Percentiles rank a stretch among this genome's conserved stretches.
Evolutionary conservation across 2,797 vertebrate genomes (phyloP).

Genomic region (Mormyrops attenuatus): DNA sequence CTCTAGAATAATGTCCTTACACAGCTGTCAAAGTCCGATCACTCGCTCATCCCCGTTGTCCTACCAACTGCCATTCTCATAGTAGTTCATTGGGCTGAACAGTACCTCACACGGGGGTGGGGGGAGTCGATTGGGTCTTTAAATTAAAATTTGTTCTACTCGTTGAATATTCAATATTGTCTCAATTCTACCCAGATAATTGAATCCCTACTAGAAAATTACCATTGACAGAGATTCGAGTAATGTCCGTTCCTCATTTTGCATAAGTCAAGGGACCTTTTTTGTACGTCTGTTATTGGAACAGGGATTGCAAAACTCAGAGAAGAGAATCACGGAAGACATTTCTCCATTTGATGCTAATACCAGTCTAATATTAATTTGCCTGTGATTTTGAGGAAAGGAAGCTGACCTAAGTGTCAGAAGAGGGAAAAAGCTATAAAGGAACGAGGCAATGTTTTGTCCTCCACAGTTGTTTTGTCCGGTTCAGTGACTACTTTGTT

Average conservation of each 20-base stretch:
- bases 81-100: constrained; percentile 44
- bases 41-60: constrained; percentile 41
- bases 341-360: not conserved
- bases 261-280: constrained; percentile 3
- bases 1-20: constrained; percentile 42
- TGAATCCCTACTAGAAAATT: constrained; percentile 3
- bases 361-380: not conserved
- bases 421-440: not conserved
- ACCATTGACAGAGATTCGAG: not conserved
- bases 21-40: constrained; percentile 42
- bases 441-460: not conserved
- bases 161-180: constrained; percentile 6
- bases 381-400: not conserved
- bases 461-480: not conserved
- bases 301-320: not conserved
- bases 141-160: constrained; percentile 7
- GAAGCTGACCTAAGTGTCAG: not conserved
- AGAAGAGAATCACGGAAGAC: not conserved
- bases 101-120: not conserved
- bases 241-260: not conserved
- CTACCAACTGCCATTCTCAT: constrained; percentile 46
- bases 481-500: not conserved
- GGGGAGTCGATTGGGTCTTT: not conserved
- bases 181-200: constrained; percentile 1
- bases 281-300: not conserved